These are phyloP conservation scores for Zosterops hypoxanthus DNA, from an alignment of 2,113 vertebrate genomes.

Conservation along the genomic window DNA sequence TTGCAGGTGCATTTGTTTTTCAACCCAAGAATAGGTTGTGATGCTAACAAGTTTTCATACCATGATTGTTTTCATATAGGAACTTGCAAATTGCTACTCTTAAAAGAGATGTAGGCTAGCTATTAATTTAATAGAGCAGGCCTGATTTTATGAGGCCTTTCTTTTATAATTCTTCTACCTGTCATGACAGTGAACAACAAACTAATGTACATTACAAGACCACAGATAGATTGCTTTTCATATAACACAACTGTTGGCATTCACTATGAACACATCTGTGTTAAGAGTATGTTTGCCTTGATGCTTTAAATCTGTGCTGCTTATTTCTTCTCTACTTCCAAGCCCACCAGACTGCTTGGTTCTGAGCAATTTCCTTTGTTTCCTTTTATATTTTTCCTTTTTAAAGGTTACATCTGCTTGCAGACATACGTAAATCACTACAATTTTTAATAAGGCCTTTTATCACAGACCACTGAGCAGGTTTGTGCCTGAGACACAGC, in stretches of 20 bases:
- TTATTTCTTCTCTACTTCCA: neutral
- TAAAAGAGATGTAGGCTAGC: neutral
- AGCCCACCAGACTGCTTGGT: neutral
- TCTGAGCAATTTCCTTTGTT: neutral
- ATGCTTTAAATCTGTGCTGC: neutral
- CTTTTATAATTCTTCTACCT: neutral
- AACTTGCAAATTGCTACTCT: neutral
- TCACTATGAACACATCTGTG: neutral
- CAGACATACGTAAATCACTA: neutral
- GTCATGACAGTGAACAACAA: neutral
- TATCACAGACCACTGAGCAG: constrained; percentile 49
- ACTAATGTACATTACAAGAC: neutral
- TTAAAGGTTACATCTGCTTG: neutral
- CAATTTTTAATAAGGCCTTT: constrained; percentile 49
- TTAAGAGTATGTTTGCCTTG: neutral
- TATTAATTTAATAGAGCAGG: neutral
- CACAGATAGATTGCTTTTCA: neutral
- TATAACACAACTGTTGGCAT: neutral
- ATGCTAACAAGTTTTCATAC: neutral
- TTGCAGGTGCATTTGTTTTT: neutral
- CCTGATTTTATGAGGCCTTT: neutral
- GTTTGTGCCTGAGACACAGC: neutral
- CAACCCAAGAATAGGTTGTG: neutral
- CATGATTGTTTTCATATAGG: neutral
- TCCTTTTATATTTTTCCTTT: neutral